phyloP scores from a whole-genome alignment of 2,888 invertebrate genomes.

The Leptinotarsa juncta region DNA sequence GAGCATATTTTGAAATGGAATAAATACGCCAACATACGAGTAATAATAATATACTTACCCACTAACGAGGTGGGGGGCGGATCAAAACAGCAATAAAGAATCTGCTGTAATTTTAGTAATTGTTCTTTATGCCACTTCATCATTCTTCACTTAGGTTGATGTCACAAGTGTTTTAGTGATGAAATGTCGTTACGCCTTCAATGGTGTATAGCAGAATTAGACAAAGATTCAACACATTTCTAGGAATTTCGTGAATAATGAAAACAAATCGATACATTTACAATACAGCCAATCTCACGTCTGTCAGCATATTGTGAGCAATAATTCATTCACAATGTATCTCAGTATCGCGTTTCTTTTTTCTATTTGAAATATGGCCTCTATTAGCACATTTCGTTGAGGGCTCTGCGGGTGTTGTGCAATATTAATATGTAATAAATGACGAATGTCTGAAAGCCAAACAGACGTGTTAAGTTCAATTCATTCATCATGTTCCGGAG shows the following conservation, averaged over 20 bases:
- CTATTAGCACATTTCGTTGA: not conserved
- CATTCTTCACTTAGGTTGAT: not conserved
- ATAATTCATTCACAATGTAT: not conserved
- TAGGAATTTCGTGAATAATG: not conserved
- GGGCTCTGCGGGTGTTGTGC: conserved; percentile 12
- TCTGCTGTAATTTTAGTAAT: not conserved
- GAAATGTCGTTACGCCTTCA: not conserved
- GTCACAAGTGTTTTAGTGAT: not conserved
- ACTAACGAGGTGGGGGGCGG: no score
- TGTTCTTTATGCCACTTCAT: not conserved
- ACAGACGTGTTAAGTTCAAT: not conserved
- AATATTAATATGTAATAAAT: conserved; percentile 15
- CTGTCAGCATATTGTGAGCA: not conserved
- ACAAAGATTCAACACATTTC: not conserved
- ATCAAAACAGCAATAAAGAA: not conserved
- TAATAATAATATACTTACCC: no score
- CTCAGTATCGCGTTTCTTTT: conserved; percentile 8
- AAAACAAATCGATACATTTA: not conserved
- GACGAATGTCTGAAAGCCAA: conserved; percentile 3
- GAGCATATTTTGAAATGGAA: no score
- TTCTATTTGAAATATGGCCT: conserved; percentile 13
- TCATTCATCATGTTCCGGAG: not conserved
- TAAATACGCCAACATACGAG: no score
- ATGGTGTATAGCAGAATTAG: not conserved
- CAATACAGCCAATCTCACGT: not conserved